phyloP scores from a whole-genome alignment of 2,113 vertebrate species.

The Seriola aureovittata region DNA sequence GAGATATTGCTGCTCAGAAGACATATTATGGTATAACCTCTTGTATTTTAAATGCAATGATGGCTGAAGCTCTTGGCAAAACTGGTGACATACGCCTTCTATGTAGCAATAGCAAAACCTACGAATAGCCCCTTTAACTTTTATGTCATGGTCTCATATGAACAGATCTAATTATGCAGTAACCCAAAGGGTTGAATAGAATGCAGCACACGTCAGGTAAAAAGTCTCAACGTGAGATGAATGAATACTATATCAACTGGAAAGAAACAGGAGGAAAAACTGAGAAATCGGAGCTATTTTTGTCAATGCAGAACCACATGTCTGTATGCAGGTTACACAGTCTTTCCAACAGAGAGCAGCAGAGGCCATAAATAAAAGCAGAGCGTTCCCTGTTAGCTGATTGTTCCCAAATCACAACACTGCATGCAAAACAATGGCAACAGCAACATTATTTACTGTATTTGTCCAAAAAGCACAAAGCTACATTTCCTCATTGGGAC shows the following conservation, averaged over 20 bases:
- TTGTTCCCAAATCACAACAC: neutral
- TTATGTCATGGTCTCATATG: neutral
- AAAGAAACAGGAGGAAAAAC: neutral
- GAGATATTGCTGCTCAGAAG: no score
- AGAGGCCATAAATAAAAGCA: conserved; percentile 26
- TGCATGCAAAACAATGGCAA: neutral
- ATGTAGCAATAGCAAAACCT: no score
- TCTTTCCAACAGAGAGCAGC: conserved; percentile 58
- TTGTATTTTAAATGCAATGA: no score
- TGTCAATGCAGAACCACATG: neutral
- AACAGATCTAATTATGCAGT: neutral
- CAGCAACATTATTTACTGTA: neutral
- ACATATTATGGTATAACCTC: no score
- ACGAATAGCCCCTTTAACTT: neutral
- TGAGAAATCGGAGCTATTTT: neutral
- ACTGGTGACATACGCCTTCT: no score
- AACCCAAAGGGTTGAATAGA: no score
- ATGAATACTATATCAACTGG: neutral
- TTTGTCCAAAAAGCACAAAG: neutral
- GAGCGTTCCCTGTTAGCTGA: no score
- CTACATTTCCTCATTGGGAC: neutral
- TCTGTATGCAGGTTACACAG: neutral
- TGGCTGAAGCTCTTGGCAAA: no score
- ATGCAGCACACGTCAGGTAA: neutral
- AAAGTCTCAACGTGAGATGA: neutral